Evolutionary conservation across 2,797 vertebrate genomes (phyloP).

Genomic region (Acipenser oxyrinchus): DNA sequence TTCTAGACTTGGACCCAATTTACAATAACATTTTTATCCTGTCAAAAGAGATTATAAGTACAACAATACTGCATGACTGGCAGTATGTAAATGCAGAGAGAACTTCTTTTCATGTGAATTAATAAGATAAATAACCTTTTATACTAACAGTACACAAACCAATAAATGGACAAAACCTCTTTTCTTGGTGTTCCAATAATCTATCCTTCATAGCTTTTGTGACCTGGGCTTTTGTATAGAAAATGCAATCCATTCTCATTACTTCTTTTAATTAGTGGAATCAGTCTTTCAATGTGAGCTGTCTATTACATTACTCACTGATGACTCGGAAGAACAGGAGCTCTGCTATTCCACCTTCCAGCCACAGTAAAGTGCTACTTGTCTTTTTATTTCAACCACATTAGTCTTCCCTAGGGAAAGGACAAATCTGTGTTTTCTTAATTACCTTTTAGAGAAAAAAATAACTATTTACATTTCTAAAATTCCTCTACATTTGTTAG

Average conservation of each 20-base stretch:
- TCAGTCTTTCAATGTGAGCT: constrained; percentile 40
- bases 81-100: no score
- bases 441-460: constrained; percentile 24
- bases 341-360: constrained; percentile 4
- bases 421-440: constrained; percentile 26
- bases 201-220: constrained; percentile 47
- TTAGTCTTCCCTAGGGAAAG: constrained; percentile 7
- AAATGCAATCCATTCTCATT: constrained; percentile 62
- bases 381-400: constrained; percentile 12
- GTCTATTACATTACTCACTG: not conserved
- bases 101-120: constrained; percentile 17
- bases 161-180: constrained; percentile 32
- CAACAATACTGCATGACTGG: not conserved
- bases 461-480: constrained; percentile 20
- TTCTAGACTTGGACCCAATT: not conserved
- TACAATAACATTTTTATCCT: not conserved
- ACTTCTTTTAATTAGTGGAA: constrained; percentile 62
- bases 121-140: constrained; percentile 48
- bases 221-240: constrained; percentile 51
- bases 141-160: constrained; percentile 53
- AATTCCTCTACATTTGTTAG: constrained; percentile 48
- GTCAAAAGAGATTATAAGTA: not conserved
- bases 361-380: not conserved
- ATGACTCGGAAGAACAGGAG: not conserved
- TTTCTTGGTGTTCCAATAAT: constrained; percentile 36